phyloP scores from a whole-genome alignment of 35 echinoderm and acorn worm genomes.

The Chiridota heheva region DNA sequence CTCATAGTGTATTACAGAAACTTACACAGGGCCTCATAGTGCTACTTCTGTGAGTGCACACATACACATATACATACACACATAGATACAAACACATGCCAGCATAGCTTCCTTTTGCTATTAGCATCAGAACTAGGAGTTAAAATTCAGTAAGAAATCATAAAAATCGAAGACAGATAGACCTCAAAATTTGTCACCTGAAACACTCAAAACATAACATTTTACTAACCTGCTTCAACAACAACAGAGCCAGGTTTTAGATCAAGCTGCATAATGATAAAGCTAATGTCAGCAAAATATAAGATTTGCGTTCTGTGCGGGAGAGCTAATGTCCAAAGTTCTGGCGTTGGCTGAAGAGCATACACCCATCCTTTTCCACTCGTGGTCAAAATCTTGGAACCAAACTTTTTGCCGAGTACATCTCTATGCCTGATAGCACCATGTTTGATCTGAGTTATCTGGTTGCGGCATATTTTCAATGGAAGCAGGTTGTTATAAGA shows the following conservation, averaged over 20 bases:
- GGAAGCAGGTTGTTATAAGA: constrained; percentile 69
- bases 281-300: constrained; percentile 87
- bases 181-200: background rate
- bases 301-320: constrained; percentile 93
- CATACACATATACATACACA: too few relatives aligned
- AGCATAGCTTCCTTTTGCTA: too few relatives aligned
- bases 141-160: too few relatives aligned
- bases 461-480: constrained; percentile 44
- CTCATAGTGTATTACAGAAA: too few relatives aligned
- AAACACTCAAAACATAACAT: background rate
- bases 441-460: constrained; percentile 76
- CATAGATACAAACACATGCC: too few relatives aligned
- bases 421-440: constrained; percentile 74
- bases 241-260: constrained; percentile 82
- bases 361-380: constrained; percentile 78
- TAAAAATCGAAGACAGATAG: too few relatives aligned
- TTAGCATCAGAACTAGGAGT: too few relatives aligned
- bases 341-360: constrained; percentile 86
- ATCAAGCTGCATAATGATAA: constrained; percentile 81
- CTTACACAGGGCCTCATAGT: too few relatives aligned
- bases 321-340: constrained; percentile 90
- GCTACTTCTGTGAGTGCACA: too few relatives aligned
- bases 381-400: constrained; percentile 50
- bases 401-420: constrained; percentile 83
- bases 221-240: constrained; percentile 72